These are phyloP conservation scores for Cheilosia pagana DNA, from an alignment of 2,888 invertebrate genomes.

Conservation along the genomic window DNA sequence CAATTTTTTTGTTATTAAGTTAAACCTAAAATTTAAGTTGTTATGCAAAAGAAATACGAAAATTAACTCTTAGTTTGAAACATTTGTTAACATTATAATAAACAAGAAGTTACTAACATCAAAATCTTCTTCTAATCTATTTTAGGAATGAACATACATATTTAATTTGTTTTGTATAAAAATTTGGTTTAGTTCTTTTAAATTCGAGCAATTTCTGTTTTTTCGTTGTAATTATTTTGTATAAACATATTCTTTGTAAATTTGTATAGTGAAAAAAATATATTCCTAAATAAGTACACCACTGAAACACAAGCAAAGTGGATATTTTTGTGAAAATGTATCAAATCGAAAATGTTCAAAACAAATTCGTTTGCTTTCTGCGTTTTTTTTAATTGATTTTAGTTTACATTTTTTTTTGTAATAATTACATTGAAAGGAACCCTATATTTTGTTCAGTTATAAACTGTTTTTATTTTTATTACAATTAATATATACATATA, in stretches of 20 bases:
- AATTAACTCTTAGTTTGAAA: conserved; percentile 25
- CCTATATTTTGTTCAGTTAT: conserved; percentile 74
- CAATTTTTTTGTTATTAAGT: conserved; percentile 61
- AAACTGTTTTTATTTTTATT: conserved; percentile 75
- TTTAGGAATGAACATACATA: conserved; percentile 3
- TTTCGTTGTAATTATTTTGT: conserved; percentile 47
- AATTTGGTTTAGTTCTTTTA: conserved; percentile 36
- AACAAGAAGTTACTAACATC: conserved; percentile 1
- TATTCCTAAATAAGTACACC: conserved; percentile 31
- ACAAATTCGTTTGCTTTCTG: conserved; percentile 60
- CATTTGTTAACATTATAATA: conserved; percentile 18
- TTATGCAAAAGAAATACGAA: conserved; percentile 58
- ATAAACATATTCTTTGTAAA: conserved; percentile 47
- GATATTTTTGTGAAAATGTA: conserved; percentile 48
- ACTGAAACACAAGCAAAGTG: conserved; percentile 21
- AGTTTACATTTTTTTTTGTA: conserved; percentile 43
- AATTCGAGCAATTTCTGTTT: conserved; percentile 37
- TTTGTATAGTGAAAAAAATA: conserved; percentile 50
- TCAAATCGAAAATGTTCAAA: conserved; percentile 62
- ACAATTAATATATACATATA: conserved; percentile 57
- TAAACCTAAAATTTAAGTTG: conserved; percentile 43
- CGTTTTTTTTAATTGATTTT: conserved; percentile 58
- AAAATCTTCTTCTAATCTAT: conserved; percentile 20
- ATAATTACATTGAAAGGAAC: conserved; percentile 64
- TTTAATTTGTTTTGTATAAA: conserved; percentile 45